Percentiles rank a stretch among this genome's conserved stretches.
These are phyloP conservation scores for Galbula dea DNA, from an alignment of 2,113 vertebrate genomes.

Conservation along the genomic window DNA sequence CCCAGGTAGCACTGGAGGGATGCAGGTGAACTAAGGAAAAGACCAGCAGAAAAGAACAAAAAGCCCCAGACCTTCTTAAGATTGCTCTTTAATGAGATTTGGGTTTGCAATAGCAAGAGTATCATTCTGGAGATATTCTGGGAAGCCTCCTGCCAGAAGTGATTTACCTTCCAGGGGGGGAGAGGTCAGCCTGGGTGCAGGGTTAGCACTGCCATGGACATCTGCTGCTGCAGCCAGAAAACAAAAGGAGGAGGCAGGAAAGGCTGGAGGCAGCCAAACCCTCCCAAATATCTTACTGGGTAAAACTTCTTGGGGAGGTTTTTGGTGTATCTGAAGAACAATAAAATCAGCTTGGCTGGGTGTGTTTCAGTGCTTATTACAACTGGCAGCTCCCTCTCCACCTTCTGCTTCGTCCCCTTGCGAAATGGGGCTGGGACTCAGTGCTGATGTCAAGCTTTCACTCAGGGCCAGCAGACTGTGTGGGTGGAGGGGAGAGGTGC, in stretches of 20 bases:
- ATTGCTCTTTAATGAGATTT: conserved; percentile 8
- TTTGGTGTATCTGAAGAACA: conserved; percentile 57
- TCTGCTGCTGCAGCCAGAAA: conserved; percentile 69
- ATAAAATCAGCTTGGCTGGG: conserved; percentile 51
- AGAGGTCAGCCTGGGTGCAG: conserved; percentile 70
- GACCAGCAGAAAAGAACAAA: background rate
- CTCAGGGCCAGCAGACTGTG: background rate
- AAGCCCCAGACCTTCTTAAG: background rate
- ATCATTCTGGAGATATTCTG: background rate
- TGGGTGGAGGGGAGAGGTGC: background rate
- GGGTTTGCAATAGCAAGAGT: background rate
- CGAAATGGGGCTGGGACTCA: conserved; percentile 35
- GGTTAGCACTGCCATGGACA: conserved; percentile 61
- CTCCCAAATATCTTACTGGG: conserved; percentile 11
- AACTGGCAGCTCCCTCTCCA: conserved; percentile 5
- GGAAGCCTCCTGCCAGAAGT: conserved; percentile 44
- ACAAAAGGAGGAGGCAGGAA: conserved; percentile 74
- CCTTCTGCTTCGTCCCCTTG: conserved; percentile 18
- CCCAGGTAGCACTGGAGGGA: accelerated
- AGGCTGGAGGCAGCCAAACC: conserved; percentile 50
- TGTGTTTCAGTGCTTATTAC: conserved; percentile 2
- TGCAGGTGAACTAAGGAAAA: background rate
- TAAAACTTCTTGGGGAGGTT: conserved; percentile 10
- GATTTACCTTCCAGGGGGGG: conserved; percentile 50
- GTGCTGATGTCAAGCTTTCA: conserved; percentile 53